Evolutionary conservation across 2,888 invertebrate species (phyloP), one percentile per base, ranked within the genome.

Genomic region (Laspeyria flexula): DNA sequence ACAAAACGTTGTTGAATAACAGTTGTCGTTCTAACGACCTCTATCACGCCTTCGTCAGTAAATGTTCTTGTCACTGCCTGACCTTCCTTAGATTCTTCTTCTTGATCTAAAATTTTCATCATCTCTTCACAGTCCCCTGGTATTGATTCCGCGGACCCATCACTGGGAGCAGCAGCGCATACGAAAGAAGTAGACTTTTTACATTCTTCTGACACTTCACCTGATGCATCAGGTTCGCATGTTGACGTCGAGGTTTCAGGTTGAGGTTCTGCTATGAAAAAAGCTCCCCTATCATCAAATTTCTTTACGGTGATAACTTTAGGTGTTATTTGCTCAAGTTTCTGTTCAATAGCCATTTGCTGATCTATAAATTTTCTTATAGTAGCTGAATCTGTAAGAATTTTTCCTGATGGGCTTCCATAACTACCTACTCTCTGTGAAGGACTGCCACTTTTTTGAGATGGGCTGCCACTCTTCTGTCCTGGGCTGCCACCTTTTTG

Each of bases 101-200:
- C 95, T 92, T 79, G 93, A 72, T 82, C 94, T 77, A 83, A 85
- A 60, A 88, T 86, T 90, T 86, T 94, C 94, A 85, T 94, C 94
- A 77, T 93, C 88, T 83, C 93, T 86, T 78, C 95, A 86, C 82
- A 95, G 79, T 76, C 95, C 89, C 90, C 95, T 86, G 92, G 90
- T 51, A 92, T 90, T 0, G 92, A 92, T 69, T 92, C 92, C 0
- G 89, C 92, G 35, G 92, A 91, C 7, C 91, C 92, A 41, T 90
- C 91, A 56, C 90, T 91, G 1, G 90, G 86, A 25, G 90, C 87
- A n/a, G 89, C 85, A 35, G 90, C 90, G 41, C 93, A 93, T 37
- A 90, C 79, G 49, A 92, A 93, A 1, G 90, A 77, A 5, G 90
- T 84, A 3, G 81, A 60, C 63, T 92, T 93, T 34, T 78, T 78